Evolutionary conservation across 1,140 invertebrate species (phyloP).

Genomic region (Vanessa tameamea): DNA sequence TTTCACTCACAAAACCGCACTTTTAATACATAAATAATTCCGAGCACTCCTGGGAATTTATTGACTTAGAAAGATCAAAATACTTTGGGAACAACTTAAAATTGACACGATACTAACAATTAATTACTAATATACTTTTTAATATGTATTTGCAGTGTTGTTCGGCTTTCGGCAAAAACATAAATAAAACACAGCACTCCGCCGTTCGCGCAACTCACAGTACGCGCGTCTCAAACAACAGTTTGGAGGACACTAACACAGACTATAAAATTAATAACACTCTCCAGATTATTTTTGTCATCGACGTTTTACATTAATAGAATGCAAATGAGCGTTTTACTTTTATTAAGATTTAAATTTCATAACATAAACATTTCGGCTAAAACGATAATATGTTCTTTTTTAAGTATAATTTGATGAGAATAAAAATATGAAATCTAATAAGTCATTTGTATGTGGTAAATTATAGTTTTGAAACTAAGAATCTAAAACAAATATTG

Average conservation of each 20-base stretch:
- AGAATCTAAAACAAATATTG: too few relatives aligned
- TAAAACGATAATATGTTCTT: too few relatives aligned
- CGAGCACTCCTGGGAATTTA: neutral
- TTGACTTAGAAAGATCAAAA: neutral
- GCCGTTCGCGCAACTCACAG: neutral
- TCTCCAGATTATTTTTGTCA: neutral
- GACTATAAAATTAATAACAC: conserved; percentile 22
- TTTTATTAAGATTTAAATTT: too few relatives aligned
- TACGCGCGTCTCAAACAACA: conserved; percentile 13
- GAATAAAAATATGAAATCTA: too few relatives aligned
- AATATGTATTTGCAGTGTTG: conserved; percentile 5
- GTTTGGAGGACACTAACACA: conserved; percentile 27
- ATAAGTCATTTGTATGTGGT: too few relatives aligned
- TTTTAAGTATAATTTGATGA: too few relatives aligned
- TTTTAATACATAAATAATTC: conserved; percentile 23
- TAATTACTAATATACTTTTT: neutral
- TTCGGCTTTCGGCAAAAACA: conserved; percentile 26
- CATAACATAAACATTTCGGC: too few relatives aligned
- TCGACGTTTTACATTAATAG: neutral
- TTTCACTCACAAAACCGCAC: conserved; percentile 22
- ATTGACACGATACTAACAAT: neutral
- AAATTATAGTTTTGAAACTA: too few relatives aligned
- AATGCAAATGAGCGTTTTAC: too few relatives aligned
- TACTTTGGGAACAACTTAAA: neutral
- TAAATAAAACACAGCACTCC: conserved; percentile 22